Evolutionary conservation across 2,797 vertebrate genomes (phyloP), one percentile per base, ranked within the genome.

Genomic region (Micrastur ruficollis): DNA sequence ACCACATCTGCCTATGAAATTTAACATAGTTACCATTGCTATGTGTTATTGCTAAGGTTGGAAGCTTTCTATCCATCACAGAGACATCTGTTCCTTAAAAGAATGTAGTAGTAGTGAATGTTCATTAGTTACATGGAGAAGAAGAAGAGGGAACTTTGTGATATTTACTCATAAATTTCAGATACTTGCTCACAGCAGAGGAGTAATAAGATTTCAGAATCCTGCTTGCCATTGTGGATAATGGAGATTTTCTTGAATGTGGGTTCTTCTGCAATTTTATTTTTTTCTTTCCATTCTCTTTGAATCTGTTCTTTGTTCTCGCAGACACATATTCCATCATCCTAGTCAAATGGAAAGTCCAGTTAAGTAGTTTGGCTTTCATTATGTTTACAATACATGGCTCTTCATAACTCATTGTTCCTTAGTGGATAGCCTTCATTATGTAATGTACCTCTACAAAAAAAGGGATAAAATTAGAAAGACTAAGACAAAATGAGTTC

Each of bases 391-490:
- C 52, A 78, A 50, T 59, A 50, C 44, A 40, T 56, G 32, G n/a
- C 32, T 82, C 55, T 91, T 87, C 68, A 49, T 59, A 88, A 70
- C 18, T 88, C 46, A 67, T 71, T 87, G 67, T 76, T 93, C 61
- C 63, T 86, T 70, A 59, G 42, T 89, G 74, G 71, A 70, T 73
- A 94, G 52, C 11, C 38, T 91, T 89, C 70, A 65, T 94, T 87
- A 71, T 89, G 40, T 63, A 76, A 93, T 63, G 20, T 40, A 63
- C 15, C 18, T 81, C 40, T 76, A 82, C 11, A 63, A 80, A 93
- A 93, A 90, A 90, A 38, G 5, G 26, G 20, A 73, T 67, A 93
- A 95, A 91, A 91, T 85, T 95, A 74, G 80, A 80, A 91, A 83
- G 55, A 74, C 55, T 52, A 81, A 82, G 61, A 61, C 44, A 78